A percentile compares a stretch with the other conserved stretches of the same genome.
phyloP scores from a whole-genome alignment of 2,113 vertebrate genomes.

The Malaclemys terrapin region DNA sequence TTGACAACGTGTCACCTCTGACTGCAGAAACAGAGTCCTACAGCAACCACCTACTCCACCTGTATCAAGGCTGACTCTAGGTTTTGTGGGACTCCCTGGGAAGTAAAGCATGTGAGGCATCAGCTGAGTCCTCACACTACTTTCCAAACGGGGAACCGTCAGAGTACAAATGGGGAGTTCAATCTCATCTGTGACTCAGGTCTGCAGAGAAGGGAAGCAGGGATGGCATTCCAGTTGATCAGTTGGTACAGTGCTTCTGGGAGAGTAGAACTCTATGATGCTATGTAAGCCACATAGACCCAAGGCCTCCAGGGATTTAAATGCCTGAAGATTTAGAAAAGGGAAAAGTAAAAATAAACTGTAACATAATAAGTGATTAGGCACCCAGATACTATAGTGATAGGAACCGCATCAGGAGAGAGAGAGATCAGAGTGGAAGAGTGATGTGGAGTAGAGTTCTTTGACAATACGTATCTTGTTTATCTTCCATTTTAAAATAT shows the following conservation, averaged over 20 bases:
- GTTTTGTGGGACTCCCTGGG: not conserved
- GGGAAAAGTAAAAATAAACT: not conserved
- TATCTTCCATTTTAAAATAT: not conserved
- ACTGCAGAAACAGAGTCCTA: slow-evolving; percentile 2
- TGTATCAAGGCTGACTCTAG: not conserved
- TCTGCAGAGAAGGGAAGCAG: not conserved
- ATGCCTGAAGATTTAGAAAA: not conserved
- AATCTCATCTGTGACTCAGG: not conserved
- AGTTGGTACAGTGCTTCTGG: not conserved
- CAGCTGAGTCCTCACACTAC: not conserved
- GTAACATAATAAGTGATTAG: not conserved
- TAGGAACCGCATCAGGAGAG: not conserved
- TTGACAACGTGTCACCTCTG: not conserved
- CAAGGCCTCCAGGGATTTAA: not conserved
- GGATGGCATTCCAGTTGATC: not conserved
- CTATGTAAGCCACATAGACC: not conserved
- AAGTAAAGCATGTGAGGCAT: not conserved
- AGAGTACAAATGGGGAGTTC: not conserved
- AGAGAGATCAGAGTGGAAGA: not conserved
- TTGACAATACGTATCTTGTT: not conserved
- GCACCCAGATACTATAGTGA: not conserved
- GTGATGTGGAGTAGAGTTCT: not conserved
- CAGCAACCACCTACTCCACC: not conserved
- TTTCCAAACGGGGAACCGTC: not conserved
- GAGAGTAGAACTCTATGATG: rapidly evolving